Base-by-base conservation (phyloP, 2,888 invertebrate genomes). In the Macrosoma leucophasiata region DNA sequence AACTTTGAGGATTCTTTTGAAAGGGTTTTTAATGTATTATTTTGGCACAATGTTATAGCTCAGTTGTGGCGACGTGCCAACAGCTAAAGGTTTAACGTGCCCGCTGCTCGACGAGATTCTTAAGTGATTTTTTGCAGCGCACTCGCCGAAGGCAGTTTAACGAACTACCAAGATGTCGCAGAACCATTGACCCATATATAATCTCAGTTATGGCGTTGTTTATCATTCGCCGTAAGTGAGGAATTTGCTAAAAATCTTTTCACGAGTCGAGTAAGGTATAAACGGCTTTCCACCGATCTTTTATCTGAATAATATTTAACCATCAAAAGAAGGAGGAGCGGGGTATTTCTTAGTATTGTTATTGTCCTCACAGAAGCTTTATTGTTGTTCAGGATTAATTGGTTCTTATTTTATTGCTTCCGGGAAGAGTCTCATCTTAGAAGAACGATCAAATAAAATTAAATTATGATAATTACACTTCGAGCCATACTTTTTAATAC, bases 21-120 rank as follows among this genome's bases (percentile, higher is more conserved):
- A 76, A 73, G 62, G 62, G 62, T 63, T 78, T 78, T 76, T 71
- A 78, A 79, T 78, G 67, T 68, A 70, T 77, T 79, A 76, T 77
- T 76, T 75, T 77, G 75, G 77, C 75, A 75, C 70, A 67, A 64
- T 61, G 68, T 66, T 63, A 66, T 61, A 67, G 55, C 55, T 53
- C 44, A 45, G 42, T 42, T 42, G 58, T 82, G 81, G 79, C 78
- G 47, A 26, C 28, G 52, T 66, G 79, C 81, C 81, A 81, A 57
- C 66, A 47, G 58, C 64, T 69, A 67, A 78, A 77, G 74, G 75
- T 73, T 73, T 75, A 74, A 72, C 74, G 69, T 71, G 68, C 66
- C n/a, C 60, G 60, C 59, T 55, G 51, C 51, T 58, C 62, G 52
- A 58, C 58, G 61, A 70, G 63, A 62, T 72, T 73, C 74, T 70